These are phyloP conservation scores for Perca schrenkii DNA, from an alignment of 2,113 vertebrate species.

Conservation along the genomic window DNA sequence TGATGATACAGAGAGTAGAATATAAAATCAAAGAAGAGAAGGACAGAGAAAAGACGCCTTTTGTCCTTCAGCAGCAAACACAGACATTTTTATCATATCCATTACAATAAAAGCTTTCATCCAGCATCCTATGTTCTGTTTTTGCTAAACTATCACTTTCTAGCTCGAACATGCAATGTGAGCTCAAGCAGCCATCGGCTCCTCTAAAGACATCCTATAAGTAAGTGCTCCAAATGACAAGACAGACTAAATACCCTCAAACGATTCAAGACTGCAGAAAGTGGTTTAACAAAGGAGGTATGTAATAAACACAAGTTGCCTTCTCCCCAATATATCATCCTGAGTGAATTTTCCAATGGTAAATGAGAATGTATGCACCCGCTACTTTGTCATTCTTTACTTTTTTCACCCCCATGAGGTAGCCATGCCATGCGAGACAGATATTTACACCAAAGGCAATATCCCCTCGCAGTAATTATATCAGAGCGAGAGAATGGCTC, in stretches of 20 bases:
- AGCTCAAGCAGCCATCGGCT: slow-evolving; percentile 35
- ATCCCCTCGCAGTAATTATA: slow-evolving; percentile 83
- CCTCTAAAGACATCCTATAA: slow-evolving; percentile 47
- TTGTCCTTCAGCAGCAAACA: slow-evolving; percentile 29
- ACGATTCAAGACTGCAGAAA: slow-evolving; percentile 59
- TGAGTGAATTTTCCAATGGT: slow-evolving; percentile 78
- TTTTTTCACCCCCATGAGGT: slow-evolving; percentile 74
- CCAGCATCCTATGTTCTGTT: slow-evolving; percentile 9
- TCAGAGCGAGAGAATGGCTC: slow-evolving; percentile 79
- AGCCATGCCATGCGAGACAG: slow-evolving; percentile 62
- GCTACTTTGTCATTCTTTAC: slow-evolving; percentile 80
- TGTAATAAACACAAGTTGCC: slow-evolving; percentile 70
- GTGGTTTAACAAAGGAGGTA: slow-evolving; percentile 70
- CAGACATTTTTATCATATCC: neutral
- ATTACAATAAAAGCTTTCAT: slow-evolving; percentile 15
- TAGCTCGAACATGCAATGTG: slow-evolving; percentile 15
- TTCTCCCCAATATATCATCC: slow-evolving; percentile 79
- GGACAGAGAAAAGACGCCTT: neutral
- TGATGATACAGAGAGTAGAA: neutral
- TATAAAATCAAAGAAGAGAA: neutral
- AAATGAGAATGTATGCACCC: slow-evolving; percentile 82
- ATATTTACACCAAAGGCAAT: slow-evolving; percentile 81
- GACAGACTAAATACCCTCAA: slow-evolving; percentile 72
- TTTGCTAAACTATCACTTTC: slow-evolving; percentile 9
- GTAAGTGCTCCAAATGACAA: slow-evolving; percentile 68